phyloP scores from a whole-genome alignment of 2,113 vertebrate genomes.

The Dicaeum eximium region DNA sequence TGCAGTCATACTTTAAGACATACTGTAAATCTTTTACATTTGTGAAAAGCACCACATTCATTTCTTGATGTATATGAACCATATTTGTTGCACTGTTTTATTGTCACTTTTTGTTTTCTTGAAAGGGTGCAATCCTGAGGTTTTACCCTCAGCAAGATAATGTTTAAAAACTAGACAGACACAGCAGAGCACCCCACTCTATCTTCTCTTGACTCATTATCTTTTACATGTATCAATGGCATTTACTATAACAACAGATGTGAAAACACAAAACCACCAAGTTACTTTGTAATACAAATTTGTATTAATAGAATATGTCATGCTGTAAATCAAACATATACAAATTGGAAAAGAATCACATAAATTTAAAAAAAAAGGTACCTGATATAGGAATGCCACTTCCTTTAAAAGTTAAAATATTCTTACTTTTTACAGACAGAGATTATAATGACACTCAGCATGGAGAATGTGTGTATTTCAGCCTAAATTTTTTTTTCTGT shows the following conservation, averaged over 20 bases:
- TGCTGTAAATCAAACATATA: neutral
- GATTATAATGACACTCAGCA: neutral
- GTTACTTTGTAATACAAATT: neutral
- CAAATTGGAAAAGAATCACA: neutral
- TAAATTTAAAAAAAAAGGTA: neutral
- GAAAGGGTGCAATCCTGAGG: neutral
- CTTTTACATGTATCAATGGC: neutral
- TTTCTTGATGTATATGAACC: neutral
- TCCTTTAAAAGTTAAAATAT: neutral
- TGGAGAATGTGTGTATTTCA: accelerated
- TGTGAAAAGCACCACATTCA: neutral
- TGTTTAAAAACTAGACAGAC: neutral
- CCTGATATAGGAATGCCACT: neutral
- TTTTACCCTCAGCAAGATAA: neutral
- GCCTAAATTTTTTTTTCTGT: neutral
- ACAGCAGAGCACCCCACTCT: neutral
- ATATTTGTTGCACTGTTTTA: neutral
- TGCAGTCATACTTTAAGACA: neutral
- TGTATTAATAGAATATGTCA: neutral
- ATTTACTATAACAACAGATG: neutral
- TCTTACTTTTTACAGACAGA: neutral
- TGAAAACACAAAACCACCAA: neutral
- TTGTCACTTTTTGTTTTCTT: neutral
- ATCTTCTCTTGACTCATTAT: neutral
- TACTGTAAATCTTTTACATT: neutral